Percentiles rank a stretch among this genome's conserved stretches.
Evolutionary conservation across 2,888 invertebrate species (phyloP).

Genomic region (Cepaea hortensis): DNA sequence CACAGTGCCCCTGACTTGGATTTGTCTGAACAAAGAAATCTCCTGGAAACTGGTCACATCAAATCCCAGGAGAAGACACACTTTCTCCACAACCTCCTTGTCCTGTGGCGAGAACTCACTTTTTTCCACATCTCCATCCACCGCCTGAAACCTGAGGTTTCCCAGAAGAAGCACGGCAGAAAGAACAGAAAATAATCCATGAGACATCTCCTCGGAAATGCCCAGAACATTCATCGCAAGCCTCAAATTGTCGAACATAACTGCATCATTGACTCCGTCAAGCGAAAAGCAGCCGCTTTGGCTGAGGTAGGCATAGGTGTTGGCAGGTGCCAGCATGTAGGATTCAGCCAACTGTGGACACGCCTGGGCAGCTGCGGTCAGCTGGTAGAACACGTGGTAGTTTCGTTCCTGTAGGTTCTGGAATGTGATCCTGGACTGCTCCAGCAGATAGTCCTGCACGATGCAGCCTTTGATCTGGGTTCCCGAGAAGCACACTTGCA

Average conservation of each 20-base stretch:
- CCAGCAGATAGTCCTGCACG: slow-evolving; percentile 89
- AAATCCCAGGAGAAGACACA: slow-evolving; percentile 67
- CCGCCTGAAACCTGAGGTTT: slow-evolving; percentile 68
- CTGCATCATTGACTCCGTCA: slow-evolving; percentile 64
- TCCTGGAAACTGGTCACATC: slow-evolving; percentile 61
- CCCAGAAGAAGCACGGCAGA: slow-evolving; percentile 69
- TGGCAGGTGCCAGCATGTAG: slow-evolving; percentile 60
- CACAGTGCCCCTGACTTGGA: slow-evolving; percentile 70
- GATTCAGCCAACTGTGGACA: slow-evolving; percentile 64
- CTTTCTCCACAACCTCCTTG: slow-evolving; percentile 60
- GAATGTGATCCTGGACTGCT: slow-evolving; percentile 88
- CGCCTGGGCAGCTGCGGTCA: slow-evolving; percentile 84
- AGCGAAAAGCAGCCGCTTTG: slow-evolving; percentile 70
- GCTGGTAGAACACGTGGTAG: slow-evolving; percentile 94
- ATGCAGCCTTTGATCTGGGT: slow-evolving; percentile 73
- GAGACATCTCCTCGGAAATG: slow-evolving; percentile 65
- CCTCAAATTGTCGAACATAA: slow-evolving; percentile 68
- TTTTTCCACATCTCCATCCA: slow-evolving; percentile 70
- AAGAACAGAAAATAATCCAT: slow-evolving; percentile 69
- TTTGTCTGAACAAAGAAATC: slow-evolving; percentile 65
- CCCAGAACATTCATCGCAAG: slow-evolving; percentile 70
- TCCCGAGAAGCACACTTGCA: slow-evolving; percentile 92
- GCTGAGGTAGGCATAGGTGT: slow-evolving; percentile 66
- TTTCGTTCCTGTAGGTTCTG: slow-evolving; percentile 94
- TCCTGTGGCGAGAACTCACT: slow-evolving; percentile 65